Evolutionary conservation across 2,888 invertebrate genomes (phyloP).

Genomic region (Cyaniris semiargus): DNA sequence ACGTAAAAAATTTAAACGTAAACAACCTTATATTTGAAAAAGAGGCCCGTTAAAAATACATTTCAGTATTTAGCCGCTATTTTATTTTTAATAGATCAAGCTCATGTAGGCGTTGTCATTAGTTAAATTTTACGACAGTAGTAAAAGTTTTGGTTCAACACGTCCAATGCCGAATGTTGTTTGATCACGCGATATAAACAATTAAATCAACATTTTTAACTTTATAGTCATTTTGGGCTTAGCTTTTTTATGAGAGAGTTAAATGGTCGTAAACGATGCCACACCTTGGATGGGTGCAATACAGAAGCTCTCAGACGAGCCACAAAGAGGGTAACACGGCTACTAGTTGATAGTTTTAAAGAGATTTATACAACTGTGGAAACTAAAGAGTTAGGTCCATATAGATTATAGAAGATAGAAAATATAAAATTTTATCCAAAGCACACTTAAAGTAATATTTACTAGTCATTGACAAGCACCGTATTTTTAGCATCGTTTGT

Average conservation of each 20-base stretch:
- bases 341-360: neutral
- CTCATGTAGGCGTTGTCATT: conserved; percentile 12
- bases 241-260: conserved; percentile 7
- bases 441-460: too few relatives aligned
- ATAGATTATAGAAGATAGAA: too few relatives aligned
- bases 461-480: too few relatives aligned
- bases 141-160: conserved; percentile 24
- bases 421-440: too few relatives aligned
- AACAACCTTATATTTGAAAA: neutral
- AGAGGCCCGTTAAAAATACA: neutral
- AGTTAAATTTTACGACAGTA: conserved; percentile 2
- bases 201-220: conserved; percentile 17
- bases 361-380: neutral
- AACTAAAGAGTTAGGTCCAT: neutral
- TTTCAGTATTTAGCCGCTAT: neutral
- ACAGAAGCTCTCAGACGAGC: neutral
- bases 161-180: conserved; percentile 1
- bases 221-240: conserved; percentile 15
- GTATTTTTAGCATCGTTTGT: too few relatives aligned
- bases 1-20: neutral
- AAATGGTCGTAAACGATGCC: conserved; percentile 7
- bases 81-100: conserved; percentile 20
- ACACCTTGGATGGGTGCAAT: conserved; percentile 3
- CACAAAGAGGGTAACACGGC: neutral
- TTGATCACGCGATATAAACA: conserved; percentile 25